Conservation (phyloP, 2,113 vertebrate species). For the Vulpes vulpes region DNA sequence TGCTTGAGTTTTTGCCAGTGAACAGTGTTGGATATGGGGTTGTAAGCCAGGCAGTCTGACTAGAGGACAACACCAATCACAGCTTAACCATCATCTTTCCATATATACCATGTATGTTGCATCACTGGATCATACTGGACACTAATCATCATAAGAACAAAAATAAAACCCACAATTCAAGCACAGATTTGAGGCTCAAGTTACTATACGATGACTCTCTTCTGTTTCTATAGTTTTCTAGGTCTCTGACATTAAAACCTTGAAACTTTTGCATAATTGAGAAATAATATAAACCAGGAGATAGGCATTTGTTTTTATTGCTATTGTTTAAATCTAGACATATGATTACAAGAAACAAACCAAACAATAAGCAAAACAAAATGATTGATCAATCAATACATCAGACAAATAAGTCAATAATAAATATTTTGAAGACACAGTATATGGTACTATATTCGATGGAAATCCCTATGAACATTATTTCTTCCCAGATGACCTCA, state of each 20-base stretch:
- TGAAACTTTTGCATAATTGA: background rate
- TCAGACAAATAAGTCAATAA: background rate
- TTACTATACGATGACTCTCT: background rate
- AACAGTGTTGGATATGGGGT: background rate
- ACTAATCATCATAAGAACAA: background rate
- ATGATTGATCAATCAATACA: background rate
- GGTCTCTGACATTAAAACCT: background rate
- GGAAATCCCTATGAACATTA: background rate
- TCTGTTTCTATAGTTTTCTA: background rate
- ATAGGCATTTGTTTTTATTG: background rate
- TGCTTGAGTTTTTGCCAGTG: background rate
- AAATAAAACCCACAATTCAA: background rate
- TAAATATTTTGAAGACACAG: background rate
- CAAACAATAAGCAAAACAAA: background rate
- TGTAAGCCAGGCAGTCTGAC: background rate
- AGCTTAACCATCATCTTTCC: background rate
- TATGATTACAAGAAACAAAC: background rate
- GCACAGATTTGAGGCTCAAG: background rate
- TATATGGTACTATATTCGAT: background rate
- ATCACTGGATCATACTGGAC: background rate
- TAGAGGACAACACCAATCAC: background rate
- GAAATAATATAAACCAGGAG: background rate
- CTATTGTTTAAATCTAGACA: background rate
- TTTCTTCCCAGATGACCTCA: background rate
- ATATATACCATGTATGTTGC: background rate